Base-by-base conservation (phyloP, 2,888 invertebrate species). In the Apeira syringaria region DNA sequence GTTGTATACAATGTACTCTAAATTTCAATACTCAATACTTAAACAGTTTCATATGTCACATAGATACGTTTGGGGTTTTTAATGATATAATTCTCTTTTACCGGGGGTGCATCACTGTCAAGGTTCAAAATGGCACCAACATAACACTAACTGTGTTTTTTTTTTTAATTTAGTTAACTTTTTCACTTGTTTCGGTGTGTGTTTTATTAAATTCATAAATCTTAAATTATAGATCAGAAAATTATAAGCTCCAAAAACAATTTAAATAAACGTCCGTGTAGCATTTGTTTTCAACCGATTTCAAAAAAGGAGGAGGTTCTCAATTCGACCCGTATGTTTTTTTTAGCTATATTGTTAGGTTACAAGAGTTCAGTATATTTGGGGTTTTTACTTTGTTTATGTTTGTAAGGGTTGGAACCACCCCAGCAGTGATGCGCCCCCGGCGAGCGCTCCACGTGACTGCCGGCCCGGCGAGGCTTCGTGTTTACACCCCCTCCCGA, bases 381-480 rank as follows among this genome's bases (percentile, higher is more conserved):
- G n/a, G n/a, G n/a, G n/a, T 37, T 38, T 38, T 28, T 30, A 26
- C 13, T 38, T 44, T 45, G 29, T 39, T 45, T 45, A 17, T 20
- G 33, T 38, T 15, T 26, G 17, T 33, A 18, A 31, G 60, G 61
- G 62, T 55, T 61, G 56, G 66, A 61, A 59, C 58, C 71, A 68
- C 75, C 82, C 83, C 81, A 84, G 82, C 80, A 87, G 88, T 89
- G 89, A 89, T 87, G 88, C 87, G 83, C 85, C 84, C 87, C 86
- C 84, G 88, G 83, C 83, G 65, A 74, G 71, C 77, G 80, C 87
- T 77, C 85, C 88, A 89, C 87, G 88, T 89, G 88, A 89, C 88
- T 89, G 89, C 83, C 85, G 85, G 77, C 69, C 67, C 63, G 68
- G 72, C 61, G 65, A 70, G 69, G 71, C 81, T 83, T 81, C 80